Base-by-base conservation (phyloP, 2,888 invertebrate species). In the Dysmachus trigonus region DNA sequence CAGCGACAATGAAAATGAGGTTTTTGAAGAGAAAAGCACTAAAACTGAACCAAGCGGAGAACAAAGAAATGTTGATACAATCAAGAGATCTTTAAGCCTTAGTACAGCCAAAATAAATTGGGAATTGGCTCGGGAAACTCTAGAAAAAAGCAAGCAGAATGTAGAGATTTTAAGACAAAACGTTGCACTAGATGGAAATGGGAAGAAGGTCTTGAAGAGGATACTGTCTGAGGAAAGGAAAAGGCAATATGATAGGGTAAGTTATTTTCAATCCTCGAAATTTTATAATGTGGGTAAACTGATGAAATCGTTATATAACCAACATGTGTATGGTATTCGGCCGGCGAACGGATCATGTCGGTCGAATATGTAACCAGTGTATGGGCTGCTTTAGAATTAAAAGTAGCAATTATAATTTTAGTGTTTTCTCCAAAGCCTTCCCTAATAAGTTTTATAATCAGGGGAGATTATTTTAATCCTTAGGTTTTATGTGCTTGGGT, bases 141-240 rank as follows among this genome's bases (percentile, higher is more conserved):
- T 92, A n/a, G 92, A 92, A 85, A 92, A 92, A 87, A 90, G 92
- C 84, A 92, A 92, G 85, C 91, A 91, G 81, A 92, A 92, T 88
- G 90, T 92, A 2, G 92, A 92, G 87, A 92, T 92, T 5, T 87
- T 92, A 74, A 89, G 92, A 0, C 91, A 92, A 86, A 92, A 91
- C 87, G 90, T 90, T 0, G 90, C 90, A 0, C 79, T 88, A 88
- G 88, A 87, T 10, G 82, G 71, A 87, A 88, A 87, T 86, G 88
- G 81, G 85, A 86, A 89, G 27, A 89, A 89, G 87, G 77, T 89
- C 88, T 35, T 84, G 77, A 88, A 89, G 76, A 87, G 89, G 31
- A 88, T 88, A 85, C 87, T 88, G 38, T 88, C 88, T 2, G 88
- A 89, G 18, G 88, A 89, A 51, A 88, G 85, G 87, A 90, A 89